Base-by-base conservation (phyloP, 1,140 invertebrate genomes). In the Thrips palmi region DNA sequence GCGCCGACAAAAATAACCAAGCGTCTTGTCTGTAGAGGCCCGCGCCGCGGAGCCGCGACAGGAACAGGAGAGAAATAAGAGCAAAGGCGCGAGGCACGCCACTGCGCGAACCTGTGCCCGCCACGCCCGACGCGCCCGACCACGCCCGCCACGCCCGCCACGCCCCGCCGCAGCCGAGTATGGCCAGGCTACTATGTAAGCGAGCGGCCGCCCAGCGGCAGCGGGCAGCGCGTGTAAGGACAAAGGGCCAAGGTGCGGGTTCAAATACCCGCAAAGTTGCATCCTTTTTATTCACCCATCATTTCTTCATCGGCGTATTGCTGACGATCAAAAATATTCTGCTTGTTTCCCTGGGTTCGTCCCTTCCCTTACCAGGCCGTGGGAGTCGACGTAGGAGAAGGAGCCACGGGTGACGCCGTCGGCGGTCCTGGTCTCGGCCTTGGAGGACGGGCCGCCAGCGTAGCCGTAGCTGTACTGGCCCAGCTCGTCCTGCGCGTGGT, bases 371-470 rank as follows among this genome's bases (percentile, higher is more conserved):
- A 74, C 47, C 18, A 71, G 52, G 2, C 74, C 74, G 49, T 76
- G 64, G 7, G 67, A 65, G 49, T 80, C 76, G 15, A 79, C 59
- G 48, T 78, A 79, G 37, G 70, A 72, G 52, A 76, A 79, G 27
- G 66, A 67, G 21, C 75, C 74, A 20, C 64, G 65, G 4, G 71
- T 74, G 20, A 70, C 63, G 4, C 74, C 74, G 50, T 77, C 72
- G 33, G 67, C 55, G 8, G 67, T 56, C 28, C 57, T 51, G 20
- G 55, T 43, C 40, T 67, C 66, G 5, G 58, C 56, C 39, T 64
- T 62, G 10, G 63, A 54, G 0, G 62, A 63, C 2, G 47, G 47
- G 5, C 57, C 62, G 1, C 55, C 55, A 23, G 56, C 56, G 47
- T 68, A 67, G 4, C 64, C 65, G 40, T 65, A 67, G 30, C 54